These are phyloP conservation scores for Deilephila elpenor DNA, from an alignment of 2,888 invertebrate genomes.

Conservation along the genomic window DNA sequence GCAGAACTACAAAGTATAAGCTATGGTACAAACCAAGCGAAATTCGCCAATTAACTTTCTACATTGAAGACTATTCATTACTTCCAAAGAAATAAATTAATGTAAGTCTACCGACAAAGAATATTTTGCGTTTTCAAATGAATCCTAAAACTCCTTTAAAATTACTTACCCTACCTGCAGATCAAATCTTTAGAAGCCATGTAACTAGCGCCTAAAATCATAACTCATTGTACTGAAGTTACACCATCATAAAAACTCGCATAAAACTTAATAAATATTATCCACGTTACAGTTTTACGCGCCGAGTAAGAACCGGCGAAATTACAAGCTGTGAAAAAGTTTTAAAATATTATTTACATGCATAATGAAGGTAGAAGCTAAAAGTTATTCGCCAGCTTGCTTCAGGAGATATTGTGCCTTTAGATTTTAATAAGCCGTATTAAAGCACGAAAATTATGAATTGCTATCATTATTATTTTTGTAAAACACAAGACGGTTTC, in stretches of 20 bases:
- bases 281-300: conserved; percentile 35
- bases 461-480: conserved; percentile 19
- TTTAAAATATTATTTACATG: conserved; percentile 44
- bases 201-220: background rate
- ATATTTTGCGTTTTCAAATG: background rate
- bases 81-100: no score
- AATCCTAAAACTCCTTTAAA: background rate
- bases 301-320: conserved; percentile 29
- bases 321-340: conserved; percentile 34
- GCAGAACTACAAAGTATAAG: no score
- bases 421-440: conserved; percentile 20
- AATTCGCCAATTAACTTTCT: no score
- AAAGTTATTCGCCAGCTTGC: conserved; percentile 18
- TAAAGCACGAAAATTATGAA: conserved; percentile 21
- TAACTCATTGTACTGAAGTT: background rate
- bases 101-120: no score
- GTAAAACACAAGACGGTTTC: background rate
- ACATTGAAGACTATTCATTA: no score
- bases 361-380: conserved; percentile 40
- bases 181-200: background rate
- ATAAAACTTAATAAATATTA: conserved; percentile 32
- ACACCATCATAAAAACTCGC: conserved; percentile 30
- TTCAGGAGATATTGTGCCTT: conserved; percentile 1
- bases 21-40: no score
- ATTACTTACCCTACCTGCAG: background rate